Evolutionary conservation across 2,888 invertebrate genomes (phyloP), one percentile per base, ranked within the genome.

Genomic region (Temnothorax unifasciatus): DNA sequence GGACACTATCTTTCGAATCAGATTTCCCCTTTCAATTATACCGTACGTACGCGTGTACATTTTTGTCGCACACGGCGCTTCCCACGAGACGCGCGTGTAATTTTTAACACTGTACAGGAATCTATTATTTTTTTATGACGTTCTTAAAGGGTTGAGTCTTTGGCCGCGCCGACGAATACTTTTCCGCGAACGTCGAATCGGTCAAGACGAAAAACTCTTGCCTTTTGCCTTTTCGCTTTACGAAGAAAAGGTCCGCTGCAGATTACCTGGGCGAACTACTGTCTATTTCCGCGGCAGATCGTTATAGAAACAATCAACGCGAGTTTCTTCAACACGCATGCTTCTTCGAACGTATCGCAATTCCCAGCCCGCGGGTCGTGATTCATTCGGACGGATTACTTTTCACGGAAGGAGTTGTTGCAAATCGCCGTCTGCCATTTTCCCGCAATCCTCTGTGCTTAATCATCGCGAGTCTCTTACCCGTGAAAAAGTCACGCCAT

Each of bases 261-360:
- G 52, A 52, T 52, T 54, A 29, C 29, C 29, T 29, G 15, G 15
- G 18, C 57, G n/a, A 73, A n/a, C 38, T 15, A 61, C n/a, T 29
- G 18, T 71, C 52, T 29, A 44, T 74, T 59, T 61, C 59, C 15
- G n/a, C 44, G 13, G 15, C 9, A 61, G 11, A 44, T 44, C 21
- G 47, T 75, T 75, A 34, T 47, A 47, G 74, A 76, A 64, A 74
- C 64, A 73, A 71, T 82, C 73, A 44, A 41, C 41, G 64, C 44
- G 73, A 52, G 41, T 64, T 63, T 63, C 47, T 18, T 47, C 29
- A 47, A 50, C 75, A 52, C 74, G 59, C 81, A 52, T 54, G 73
- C 52, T 83, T 77, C 71, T 52, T 44, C 77, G 83, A 83, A 83
- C 69, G 52, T 69, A 54, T 71, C 50, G 71, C 44, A 69, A 79